Percentiles rank a stretch among this genome's conserved stretches.
These are phyloP conservation scores for Temnothorax unifasciatus DNA, from an alignment of 2,888 invertebrate species.

Conservation along the genomic window DNA sequence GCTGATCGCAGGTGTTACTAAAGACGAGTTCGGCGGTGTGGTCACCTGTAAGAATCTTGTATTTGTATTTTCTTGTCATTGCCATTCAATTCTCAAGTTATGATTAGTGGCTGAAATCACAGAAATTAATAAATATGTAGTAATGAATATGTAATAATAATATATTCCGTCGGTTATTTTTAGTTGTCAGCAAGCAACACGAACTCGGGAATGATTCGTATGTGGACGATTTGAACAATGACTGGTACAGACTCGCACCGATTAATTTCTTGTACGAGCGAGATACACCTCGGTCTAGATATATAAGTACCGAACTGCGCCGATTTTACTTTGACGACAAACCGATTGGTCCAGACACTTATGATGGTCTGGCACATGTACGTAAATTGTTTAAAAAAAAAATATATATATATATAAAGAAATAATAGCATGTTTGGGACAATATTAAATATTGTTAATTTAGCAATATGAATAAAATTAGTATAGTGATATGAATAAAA, in stretches of 20 bases:
- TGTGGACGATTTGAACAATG: slow-evolving; percentile 87
- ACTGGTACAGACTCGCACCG: slow-evolving; percentile 90
- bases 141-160: too few relatives aligned
- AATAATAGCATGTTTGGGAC: background rate
- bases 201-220: slow-evolving; percentile 86
- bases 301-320: slow-evolving; percentile 87
- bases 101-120: background rate
- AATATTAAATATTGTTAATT: background rate
- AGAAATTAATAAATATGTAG: background rate
- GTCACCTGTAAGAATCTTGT: slow-evolving; percentile 87
- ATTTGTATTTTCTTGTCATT: background rate
- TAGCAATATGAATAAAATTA: too few relatives aligned
- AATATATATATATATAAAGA: background rate
- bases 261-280: slow-evolving; percentile 89
- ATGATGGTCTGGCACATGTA: slow-evolving; percentile 86
- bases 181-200: slow-evolving; percentile 44
- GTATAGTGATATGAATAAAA: background rate
- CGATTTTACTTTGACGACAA: slow-evolving; percentile 87
- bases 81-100: background rate
- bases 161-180: background rate
- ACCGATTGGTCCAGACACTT: slow-evolving; percentile 84
- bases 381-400: slow-evolving; percentile 39
- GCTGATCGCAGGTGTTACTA: slow-evolving; percentile 89
- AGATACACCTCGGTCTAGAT: slow-evolving; percentile 86
- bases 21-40: slow-evolving; percentile 90